Conservation (phyloP, 2,797 vertebrate species). For the Pipistrellus kuhlii region DNA sequence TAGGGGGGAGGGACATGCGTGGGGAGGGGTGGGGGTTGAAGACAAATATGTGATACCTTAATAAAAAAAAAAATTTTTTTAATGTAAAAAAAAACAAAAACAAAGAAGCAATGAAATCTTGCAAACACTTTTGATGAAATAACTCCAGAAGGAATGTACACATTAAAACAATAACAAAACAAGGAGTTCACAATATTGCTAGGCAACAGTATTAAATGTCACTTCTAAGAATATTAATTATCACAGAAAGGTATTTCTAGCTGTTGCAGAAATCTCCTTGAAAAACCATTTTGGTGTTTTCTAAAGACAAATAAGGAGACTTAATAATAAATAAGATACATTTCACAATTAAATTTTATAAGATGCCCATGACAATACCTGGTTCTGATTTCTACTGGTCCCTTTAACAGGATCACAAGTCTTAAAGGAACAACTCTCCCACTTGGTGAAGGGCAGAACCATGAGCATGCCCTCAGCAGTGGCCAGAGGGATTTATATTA, state of each 20-base stretch:
- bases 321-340: neutral
- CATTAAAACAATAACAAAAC: constrained; percentile 55
- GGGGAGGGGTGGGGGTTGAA: too few species aligned
- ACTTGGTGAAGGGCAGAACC: neutral
- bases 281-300: constrained; percentile 50
- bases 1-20: too few species aligned
- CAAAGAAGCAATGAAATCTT: constrained; percentile 6
- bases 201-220: constrained; percentile 6
- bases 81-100: neutral
- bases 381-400: neutral
- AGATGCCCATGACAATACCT: neutral
- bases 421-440: neutral
- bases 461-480: neutral
- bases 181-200: constrained; percentile 9
- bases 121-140: constrained; percentile 42
- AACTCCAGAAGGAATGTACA: neutral
- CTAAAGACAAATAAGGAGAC: constrained; percentile 48
- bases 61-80: too few species aligned
- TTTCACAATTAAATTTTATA: constrained; percentile 6
- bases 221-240: constrained; percentile 43
- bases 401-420: neutral
- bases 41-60: too few species aligned
- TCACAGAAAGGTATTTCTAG: constrained; percentile 43
- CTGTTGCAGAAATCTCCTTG: neutral
- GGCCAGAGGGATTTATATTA: neutral